phyloP scores from a whole-genome alignment of 2,888 invertebrate genomes.

The Salticus scenicus region DNA sequence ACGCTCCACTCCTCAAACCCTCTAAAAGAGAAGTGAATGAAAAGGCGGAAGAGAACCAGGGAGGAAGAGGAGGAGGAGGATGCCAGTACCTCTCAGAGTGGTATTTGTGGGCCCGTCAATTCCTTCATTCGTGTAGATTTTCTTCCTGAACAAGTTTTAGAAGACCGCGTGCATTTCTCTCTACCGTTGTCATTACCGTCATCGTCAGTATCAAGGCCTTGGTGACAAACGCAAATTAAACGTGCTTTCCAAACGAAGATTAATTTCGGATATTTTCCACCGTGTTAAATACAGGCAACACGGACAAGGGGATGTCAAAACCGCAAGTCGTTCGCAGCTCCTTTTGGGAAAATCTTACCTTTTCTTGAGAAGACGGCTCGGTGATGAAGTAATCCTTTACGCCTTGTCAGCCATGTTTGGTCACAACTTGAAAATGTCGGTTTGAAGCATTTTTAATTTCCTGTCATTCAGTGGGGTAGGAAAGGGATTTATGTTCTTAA shows the following conservation, averaged over 20 bases:
- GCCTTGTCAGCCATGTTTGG: conserved; percentile 1
- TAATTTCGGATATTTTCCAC: conserved; percentile 69
- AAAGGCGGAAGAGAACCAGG: background rate
- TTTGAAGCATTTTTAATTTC: no score
- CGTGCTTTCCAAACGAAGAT: conserved; percentile 69
- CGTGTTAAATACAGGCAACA: conserved; percentile 66
- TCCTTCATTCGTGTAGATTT: conserved; percentile 58
- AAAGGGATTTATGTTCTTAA: no score
- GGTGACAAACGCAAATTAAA: conserved; percentile 70
- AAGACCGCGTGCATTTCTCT: conserved; percentile 27
- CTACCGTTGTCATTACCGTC: conserved; percentile 60
- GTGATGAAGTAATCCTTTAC: background rate
- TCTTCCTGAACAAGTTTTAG: conserved; percentile 60
- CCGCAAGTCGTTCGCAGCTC: conserved; percentile 49
- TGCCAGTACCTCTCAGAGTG: background rate
- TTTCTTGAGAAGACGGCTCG: background rate
- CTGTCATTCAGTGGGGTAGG: no score
- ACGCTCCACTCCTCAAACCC: background rate
- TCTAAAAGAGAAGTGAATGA: no score
- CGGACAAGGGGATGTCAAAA: conserved; percentile 72
- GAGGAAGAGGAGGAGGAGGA: background rate
- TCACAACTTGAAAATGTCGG: no score
- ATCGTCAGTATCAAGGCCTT: conserved; percentile 48
- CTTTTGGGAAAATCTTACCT: conserved; percentile 11
- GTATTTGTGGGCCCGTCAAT: conserved; percentile 66